Evolutionary conservation across 2,113 vertebrate genomes (phyloP).

Genomic region (Grallaria varia): DNA sequence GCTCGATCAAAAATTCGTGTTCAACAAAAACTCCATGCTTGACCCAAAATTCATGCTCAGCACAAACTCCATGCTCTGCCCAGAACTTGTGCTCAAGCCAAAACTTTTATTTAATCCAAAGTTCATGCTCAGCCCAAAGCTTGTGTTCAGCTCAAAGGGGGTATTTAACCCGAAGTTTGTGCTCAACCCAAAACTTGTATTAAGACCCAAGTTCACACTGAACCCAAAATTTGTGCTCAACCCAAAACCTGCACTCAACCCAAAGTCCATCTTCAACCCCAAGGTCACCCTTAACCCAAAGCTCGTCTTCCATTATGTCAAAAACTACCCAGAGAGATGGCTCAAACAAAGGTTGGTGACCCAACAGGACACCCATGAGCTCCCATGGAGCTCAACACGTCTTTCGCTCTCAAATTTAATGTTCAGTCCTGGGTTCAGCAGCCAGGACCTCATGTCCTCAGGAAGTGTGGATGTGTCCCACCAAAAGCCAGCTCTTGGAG

Average conservation of each 20-base stretch:
- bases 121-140: background rate
- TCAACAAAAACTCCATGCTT: too few species aligned
- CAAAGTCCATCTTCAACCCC: too few species aligned
- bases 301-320: accelerated
- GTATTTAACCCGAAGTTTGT: background rate
- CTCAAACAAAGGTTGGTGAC: background rate
- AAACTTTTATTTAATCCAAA: background rate
- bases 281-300: background rate
- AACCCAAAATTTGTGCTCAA: background rate
- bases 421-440: background rate
- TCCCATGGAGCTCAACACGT: background rate
- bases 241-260: background rate
- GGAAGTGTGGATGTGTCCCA: background rate
- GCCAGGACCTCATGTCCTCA: accelerated
- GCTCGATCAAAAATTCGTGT: background rate
- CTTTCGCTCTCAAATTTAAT: background rate
- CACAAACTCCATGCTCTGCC: too few species aligned
- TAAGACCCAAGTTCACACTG: too few species aligned
- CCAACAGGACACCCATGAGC: background rate
- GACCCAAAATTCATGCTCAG: background rate
- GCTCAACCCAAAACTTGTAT: background rate
- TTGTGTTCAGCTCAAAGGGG: too few species aligned
- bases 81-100: too few species aligned
- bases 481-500: accelerated
- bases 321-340: background rate